These are phyloP conservation scores for Chelonus formosanus DNA, from an alignment of 2,888 invertebrate genomes.

Conservation along the genomic window DNA sequence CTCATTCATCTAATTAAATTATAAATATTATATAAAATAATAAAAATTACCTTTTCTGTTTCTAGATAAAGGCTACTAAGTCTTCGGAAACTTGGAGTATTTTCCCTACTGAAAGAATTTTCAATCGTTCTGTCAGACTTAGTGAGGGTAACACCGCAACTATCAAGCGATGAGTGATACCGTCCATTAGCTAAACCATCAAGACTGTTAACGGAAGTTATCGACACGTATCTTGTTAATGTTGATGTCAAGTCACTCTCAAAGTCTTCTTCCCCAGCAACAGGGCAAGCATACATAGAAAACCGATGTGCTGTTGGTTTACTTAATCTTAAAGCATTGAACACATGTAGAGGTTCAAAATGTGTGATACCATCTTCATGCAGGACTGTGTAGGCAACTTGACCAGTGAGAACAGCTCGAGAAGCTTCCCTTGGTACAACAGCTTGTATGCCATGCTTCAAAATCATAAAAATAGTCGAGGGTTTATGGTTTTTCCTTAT, in stretches of 20 bases:
- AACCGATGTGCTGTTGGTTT: constrained; percentile 74
- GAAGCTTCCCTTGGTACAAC: constrained; percentile 81
- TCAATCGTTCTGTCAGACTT: constrained; percentile 51
- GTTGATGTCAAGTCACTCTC: constrained; percentile 54
- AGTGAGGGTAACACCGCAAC: constrained; percentile 47
- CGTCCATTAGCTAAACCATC: constrained; percentile 63
- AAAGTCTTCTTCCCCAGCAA: constrained; percentile 68
- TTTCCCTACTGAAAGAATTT: constrained; percentile 65
- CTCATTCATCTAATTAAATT: no score
- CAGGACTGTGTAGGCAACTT: constrained; percentile 79
- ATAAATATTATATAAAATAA: not conserved
- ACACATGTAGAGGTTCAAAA: constrained; percentile 80
- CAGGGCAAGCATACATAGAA: constrained; percentile 73
- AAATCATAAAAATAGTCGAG: constrained; percentile 73
- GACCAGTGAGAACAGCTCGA: constrained; percentile 76
- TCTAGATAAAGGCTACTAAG: constrained; percentile 61
- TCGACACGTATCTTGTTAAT: constrained; percentile 52
- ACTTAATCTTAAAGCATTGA: constrained; percentile 75
- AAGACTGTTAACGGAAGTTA: constrained; percentile 62
- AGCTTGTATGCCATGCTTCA: constrained; percentile 78
- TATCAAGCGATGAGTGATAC: constrained; percentile 38
- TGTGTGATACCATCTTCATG: constrained; percentile 80
- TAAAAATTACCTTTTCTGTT: constrained; percentile 47
- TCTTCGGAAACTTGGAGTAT: constrained; percentile 70
- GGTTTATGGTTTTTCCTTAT: constrained; percentile 69